phyloP scores from a whole-genome alignment of 2,113 vertebrate genomes.

The Myodes glareolus region DNA sequence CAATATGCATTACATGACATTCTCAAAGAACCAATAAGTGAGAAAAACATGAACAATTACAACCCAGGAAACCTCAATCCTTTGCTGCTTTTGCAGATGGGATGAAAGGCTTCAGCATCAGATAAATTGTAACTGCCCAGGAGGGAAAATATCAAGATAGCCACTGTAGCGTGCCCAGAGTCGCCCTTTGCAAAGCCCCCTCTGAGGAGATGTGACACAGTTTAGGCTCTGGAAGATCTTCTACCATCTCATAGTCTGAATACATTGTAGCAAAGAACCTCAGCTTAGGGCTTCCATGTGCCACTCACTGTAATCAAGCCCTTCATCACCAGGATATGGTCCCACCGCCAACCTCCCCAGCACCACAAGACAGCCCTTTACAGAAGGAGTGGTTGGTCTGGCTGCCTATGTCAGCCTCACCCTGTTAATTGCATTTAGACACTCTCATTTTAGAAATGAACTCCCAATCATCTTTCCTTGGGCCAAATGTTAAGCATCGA shows the following conservation, averaged over 20 bases:
- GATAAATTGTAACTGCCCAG: rapidly evolving
- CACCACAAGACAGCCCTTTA: neutral
- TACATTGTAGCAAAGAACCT: neutral
- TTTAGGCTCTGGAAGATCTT: rapidly evolving
- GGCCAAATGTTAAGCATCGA: neutral
- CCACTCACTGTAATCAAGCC: rapidly evolving
- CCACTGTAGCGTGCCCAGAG: rapidly evolving
- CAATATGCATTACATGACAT: neutral
- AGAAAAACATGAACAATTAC: neutral
- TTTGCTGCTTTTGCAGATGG: neutral
- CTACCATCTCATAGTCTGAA: rapidly evolving
- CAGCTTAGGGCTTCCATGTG: rapidly evolving
- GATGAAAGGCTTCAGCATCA: neutral
- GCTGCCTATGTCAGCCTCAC: neutral
- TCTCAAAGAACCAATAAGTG: neutral
- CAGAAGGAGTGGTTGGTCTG: neutral
- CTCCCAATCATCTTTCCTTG: neutral
- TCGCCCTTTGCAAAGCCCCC: neutral
- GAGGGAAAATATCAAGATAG: rapidly evolving
- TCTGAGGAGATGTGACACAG: rapidly evolving
- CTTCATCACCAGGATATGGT: neutral
- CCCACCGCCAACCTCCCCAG: rapidly evolving
- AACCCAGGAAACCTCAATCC: neutral
- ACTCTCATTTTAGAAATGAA: neutral
- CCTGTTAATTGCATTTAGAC: neutral